phyloP scores from a whole-genome alignment of 53 echinoderm and acorn worm genomes.

The Crossaster papposus region DNA sequence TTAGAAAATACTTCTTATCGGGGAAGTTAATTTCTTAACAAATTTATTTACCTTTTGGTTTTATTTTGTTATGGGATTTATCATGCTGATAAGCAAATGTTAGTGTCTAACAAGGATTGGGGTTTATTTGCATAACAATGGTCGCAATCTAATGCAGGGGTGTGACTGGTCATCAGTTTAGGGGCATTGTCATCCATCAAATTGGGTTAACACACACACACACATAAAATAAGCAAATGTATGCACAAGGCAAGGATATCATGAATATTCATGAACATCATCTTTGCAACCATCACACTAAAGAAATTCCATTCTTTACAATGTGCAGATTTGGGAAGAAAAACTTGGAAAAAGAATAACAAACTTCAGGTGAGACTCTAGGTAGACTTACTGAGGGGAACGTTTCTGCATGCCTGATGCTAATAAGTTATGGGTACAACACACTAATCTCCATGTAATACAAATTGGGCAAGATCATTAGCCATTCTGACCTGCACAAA shows the following conservation, averaged over 20 bases:
- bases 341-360: too few species aligned
- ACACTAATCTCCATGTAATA: too few species aligned
- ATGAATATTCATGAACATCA: conserved; percentile 33
- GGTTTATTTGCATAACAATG: conserved; percentile 35
- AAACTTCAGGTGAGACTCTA: not conserved
- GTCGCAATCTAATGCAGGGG: conserved; percentile 31
- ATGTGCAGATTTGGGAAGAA: not conserved
- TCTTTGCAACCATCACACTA: conserved; percentile 13
- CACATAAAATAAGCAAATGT: conserved; percentile 40
- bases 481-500: too few species aligned
- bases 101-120: not conserved
- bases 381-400: not conserved
- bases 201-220: conserved; percentile 18
- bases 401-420: not conserved
- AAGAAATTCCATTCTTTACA: not conserved
- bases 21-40: too few species aligned
- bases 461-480: too few species aligned
- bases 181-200: conserved; percentile 23
- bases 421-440: not conserved
- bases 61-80: not conserved
- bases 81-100: conserved; percentile 4
- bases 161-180: conserved; percentile 21
- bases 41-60: too few species aligned
- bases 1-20: not conserved
- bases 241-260: conserved; percentile 44